Base-by-base conservation (phyloP, 2,113 vertebrate genomes). In the Scolopax mira region DNA sequence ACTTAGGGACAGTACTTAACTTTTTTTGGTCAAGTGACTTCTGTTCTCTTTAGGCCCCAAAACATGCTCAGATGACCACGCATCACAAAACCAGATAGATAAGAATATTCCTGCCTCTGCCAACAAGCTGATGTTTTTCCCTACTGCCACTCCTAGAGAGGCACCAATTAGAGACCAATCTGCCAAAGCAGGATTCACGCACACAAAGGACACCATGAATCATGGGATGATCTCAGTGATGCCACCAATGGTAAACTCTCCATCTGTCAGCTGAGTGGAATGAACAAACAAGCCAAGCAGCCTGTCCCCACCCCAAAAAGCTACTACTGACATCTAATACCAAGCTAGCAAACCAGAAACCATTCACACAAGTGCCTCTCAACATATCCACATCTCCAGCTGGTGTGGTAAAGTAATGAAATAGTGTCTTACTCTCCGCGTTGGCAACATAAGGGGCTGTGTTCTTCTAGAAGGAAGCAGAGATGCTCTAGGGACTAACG, bases 161-260 rank as follows among this genome's bases (percentile, higher is more conserved):
- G 90, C 81, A 94, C 42, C 18, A 22, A 33, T 57, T 79, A 93
- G 31, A 94, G 90, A 94, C 90, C 19, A 13, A 66, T 88, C 94
- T 97, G 92, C 94, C 37, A 77, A 95, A 94, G 97, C 91, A 97
- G 97, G 91, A 93, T 90, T 97, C 48, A 92, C 71, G 48, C 93
- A 97, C 95, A 98, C 93, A 81, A 95, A 97, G 97, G 97, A 96
- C 96, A 97, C 85, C 74, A 85, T 92, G 97, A 96, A 69, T 88
- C 94, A 95, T 94, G 95, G 87, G 88, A 94, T 95, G 91, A 92
- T 89, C 60, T 94, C 75, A 70, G 96, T 96, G 96, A 75, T 58
- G 78, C 73, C 89, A 61, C 55, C 22, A 39, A 70, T 13, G n/a
- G 71, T 17, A 66, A 89, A 89, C 65, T 64, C 95, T 79, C 79